Base-by-base conservation (phyloP, 2,797 vertebrate genomes). In the Melanotaenia nigrans region DNA sequence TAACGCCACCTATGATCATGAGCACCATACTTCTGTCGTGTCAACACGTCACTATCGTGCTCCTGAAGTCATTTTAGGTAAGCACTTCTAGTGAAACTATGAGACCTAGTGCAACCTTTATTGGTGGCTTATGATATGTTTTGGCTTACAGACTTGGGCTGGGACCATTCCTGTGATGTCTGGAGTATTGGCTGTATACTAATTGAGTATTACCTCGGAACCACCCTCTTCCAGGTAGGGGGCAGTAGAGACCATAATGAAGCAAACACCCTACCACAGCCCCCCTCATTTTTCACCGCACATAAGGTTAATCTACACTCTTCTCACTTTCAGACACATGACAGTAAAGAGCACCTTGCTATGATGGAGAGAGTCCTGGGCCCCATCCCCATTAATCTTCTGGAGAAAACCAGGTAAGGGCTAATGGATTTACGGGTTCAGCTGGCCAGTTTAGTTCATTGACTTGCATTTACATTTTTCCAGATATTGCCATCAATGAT, bases 311-410 rank as follows among this genome's bases (percentile, higher is more conserved):
- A 1, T 2, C 40, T 20, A 0, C 32, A 1, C 56, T 70, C 0
- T 75, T 61, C 9, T 87, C 10, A 40, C 35, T 9, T 71, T 67
- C 64, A 97, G 96, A 97, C 96, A 1, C 95, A 96, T 12, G 94
- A 96, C 81, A 97, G 95, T 84, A 96, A 96, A 85, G 98, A 99
- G 72, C 98, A 99, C 77, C 92, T 99, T 47, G 98, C 97, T 67
- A 99, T 99, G 97, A 99, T 99, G 98, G 96, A 99, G 89, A 94
- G 96, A 80, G 96, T 99, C 79, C 85, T 97, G 49, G 96, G 96
- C 51, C 96, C 96, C 42, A 90, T 98, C 55, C 96, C 95, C 12
- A 51, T 88, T 63, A 86, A 96, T 24, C 95, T 96, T 81, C 91
- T 97, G 63, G 93, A 96, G 87, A 97, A 95, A 94, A 96, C 94